A percentile compares a stretch with the other conserved stretches of the same genome.
Conservation (phyloP, 2,888 invertebrate genomes). For the Synanthedon tipuliformis region DNA sequence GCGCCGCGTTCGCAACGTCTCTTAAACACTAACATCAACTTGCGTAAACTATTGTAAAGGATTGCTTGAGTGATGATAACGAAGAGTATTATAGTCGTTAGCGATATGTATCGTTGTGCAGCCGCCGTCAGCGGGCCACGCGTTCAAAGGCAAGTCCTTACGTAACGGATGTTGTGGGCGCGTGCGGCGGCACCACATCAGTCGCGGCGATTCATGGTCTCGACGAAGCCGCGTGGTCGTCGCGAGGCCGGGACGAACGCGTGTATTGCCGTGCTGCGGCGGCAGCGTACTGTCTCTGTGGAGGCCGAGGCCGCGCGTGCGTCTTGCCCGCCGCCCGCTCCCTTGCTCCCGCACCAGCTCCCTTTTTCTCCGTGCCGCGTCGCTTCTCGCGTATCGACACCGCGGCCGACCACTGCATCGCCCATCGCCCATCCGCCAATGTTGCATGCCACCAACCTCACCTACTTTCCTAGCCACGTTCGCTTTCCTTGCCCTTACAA, state of each 20-base stretch:
- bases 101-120: slow-evolving; percentile 27
- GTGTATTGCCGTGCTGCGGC: slow-evolving; percentile 43
- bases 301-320: slow-evolving; percentile 36
- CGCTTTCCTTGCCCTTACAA: slow-evolving; percentile 26
- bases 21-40: slow-evolving; percentile 14
- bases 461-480: slow-evolving; percentile 24
- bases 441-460: slow-evolving; percentile 18
- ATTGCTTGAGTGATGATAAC: slow-evolving; percentile 14
- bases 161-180: slow-evolving; percentile 46
- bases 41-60: neutral
- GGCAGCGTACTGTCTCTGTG: slow-evolving; percentile 37
- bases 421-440: slow-evolving; percentile 13
- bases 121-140: slow-evolving; percentile 10
- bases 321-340: slow-evolving; percentile 24
- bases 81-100: neutral
- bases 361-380: slow-evolving; percentile 16
- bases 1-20: slow-evolving; percentile 6
- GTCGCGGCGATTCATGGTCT: slow-evolving; percentile 52
- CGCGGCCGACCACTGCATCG: slow-evolving; percentile 55
- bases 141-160: slow-evolving; percentile 24
- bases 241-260: slow-evolving; percentile 31
- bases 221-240: slow-evolving; percentile 49
- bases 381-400: slow-evolving; percentile 55
- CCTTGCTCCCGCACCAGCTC: slow-evolving; percentile 13
- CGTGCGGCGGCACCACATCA: slow-evolving; percentile 50